phyloP scores from a whole-genome alignment of 2,113 vertebrate species.

The Microcebus jonahi region DNA sequence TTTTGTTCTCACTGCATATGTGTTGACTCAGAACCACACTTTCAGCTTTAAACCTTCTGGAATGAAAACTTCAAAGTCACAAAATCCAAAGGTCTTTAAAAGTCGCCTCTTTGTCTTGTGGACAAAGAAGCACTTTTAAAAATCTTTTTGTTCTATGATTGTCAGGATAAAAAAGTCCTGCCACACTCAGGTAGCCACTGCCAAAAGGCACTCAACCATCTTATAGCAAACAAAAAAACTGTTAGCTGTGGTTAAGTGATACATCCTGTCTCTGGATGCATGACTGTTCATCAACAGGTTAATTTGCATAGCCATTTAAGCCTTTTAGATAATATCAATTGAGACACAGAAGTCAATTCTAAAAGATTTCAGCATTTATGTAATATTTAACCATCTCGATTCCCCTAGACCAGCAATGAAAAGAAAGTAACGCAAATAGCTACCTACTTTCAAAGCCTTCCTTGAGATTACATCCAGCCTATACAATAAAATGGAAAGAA shows the following conservation, averaged over 20 bases:
- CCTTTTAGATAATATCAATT: background rate
- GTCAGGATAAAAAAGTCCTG: slow-evolving; percentile 10
- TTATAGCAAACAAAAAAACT: slow-evolving; percentile 48
- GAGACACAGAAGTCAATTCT: background rate
- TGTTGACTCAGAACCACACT: background rate
- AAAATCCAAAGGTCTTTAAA: slow-evolving; percentile 31
- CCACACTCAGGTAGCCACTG: background rate
- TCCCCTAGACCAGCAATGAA: background rate
- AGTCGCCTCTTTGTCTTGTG: slow-evolving; percentile 9
- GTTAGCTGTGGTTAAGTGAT: slow-evolving; percentile 34
- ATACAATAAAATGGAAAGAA: background rate
- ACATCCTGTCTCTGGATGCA: slow-evolving; percentile 42
- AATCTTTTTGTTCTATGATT: background rate
- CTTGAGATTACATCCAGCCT: background rate
- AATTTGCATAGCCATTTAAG: slow-evolving; percentile 11
- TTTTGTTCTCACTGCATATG: background rate
- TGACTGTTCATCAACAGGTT: background rate
- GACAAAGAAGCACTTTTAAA: slow-evolving; percentile 45
- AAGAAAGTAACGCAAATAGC: background rate
- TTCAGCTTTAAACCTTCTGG: background rate
- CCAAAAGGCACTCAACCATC: slow-evolving; percentile 9
- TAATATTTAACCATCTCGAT: background rate
- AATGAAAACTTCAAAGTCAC: slow-evolving; percentile 32
- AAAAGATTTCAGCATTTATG: slow-evolving; percentile 11
- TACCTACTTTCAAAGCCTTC: background rate